A percentile compares a stretch with the other conserved stretches of the same genome.
phyloP scores from a whole-genome alignment of 2,797 vertebrate genomes.

The Huso huso region DNA sequence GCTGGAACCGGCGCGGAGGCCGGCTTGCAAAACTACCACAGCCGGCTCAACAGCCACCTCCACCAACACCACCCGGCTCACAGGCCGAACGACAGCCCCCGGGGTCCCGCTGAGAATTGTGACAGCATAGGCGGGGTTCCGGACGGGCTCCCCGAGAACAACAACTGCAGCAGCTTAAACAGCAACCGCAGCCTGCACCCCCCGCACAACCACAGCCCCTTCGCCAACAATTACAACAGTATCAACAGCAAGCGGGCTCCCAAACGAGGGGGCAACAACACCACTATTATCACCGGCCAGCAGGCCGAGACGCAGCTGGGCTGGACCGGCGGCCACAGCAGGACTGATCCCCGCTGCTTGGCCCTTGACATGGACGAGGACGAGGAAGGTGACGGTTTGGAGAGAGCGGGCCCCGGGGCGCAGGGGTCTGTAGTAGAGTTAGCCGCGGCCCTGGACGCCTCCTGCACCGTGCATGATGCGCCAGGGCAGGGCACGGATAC shows the following conservation, averaged over 20 bases:
- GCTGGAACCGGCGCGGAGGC: constrained; percentile 45
- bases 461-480: constrained; percentile 29
- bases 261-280: constrained; percentile 37
- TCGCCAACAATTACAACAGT: constrained; percentile 31
- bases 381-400: constrained; percentile 13
- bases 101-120: constrained; percentile 45
- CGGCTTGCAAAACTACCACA: constrained; percentile 47
- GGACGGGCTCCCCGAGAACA: constrained; percentile 25
- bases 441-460: constrained; percentile 11
- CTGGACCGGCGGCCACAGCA: constrained; percentile 27
- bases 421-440: constrained; percentile 30
- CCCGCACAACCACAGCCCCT: constrained; percentile 31
- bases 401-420: constrained; percentile 22
- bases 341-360: constrained; percentile 23
- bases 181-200: constrained; percentile 35
- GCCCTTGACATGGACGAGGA: constrained; percentile 26
- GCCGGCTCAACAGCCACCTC: constrained; percentile 26
- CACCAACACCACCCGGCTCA: constrained; percentile 35
- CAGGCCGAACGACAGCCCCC: constrained; percentile 54
- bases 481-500: too few relatives aligned
- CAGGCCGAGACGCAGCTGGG: constrained; percentile 7
- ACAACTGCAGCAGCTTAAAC: constrained; percentile 21
- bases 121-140: constrained; percentile 38
- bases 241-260: constrained; percentile 47
- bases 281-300: constrained; percentile 11